Conservation (phyloP, 2,888 invertebrate species). For the Lucinisca nassula region DNA sequence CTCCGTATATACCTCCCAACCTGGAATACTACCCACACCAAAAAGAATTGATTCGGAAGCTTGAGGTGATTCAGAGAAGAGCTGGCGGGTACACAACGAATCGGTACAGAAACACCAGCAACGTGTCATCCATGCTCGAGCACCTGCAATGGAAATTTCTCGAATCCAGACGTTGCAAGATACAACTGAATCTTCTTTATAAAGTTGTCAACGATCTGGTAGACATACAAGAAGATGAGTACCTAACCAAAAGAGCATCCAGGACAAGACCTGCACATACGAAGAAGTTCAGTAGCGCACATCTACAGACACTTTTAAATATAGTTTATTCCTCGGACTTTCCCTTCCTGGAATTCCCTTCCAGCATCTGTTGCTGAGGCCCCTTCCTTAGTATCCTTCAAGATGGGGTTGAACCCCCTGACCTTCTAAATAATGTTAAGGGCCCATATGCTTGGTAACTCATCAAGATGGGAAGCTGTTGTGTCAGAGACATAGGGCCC, state of each 20-base stretch:
- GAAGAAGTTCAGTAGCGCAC: background rate
- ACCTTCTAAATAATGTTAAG: background rate
- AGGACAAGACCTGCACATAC: background rate
- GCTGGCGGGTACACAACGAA: background rate
- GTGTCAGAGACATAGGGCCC: background rate
- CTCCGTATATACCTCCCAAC: no score
- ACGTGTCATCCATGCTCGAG: background rate
- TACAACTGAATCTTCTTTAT: background rate
- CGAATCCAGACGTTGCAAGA: background rate
- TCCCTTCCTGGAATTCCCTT: no score
- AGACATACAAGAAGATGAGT: background rate
- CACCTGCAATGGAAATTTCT: background rate
- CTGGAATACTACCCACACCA: background rate
- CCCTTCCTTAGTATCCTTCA: slow-evolving; percentile 3
- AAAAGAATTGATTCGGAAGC: background rate
- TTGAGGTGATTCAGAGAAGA: background rate
- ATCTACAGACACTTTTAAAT: background rate
- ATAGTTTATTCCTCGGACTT: background rate
- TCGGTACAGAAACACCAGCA: background rate
- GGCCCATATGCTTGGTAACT: background rate
- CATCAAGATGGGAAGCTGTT: background rate
- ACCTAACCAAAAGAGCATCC: no score
- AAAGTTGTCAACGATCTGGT: background rate
- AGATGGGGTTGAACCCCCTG: background rate
- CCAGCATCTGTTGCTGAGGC: no score